phyloP scores from a whole-genome alignment of 2,797 vertebrate genomes.

The Emys orbicularis region DNA sequence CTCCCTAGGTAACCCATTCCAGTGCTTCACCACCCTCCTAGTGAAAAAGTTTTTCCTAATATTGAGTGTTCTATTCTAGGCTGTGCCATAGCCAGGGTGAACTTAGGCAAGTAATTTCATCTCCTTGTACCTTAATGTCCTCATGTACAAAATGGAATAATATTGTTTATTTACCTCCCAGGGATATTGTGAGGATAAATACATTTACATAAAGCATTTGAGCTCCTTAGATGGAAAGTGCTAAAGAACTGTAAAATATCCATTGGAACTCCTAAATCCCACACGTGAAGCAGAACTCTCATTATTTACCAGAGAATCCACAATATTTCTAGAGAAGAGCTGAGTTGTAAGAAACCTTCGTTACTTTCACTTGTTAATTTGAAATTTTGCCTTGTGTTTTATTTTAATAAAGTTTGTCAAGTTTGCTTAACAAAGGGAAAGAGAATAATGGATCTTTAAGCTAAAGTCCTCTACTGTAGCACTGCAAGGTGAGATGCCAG shows the following conservation, averaged over 20 bases:
- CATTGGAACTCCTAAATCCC: not conserved
- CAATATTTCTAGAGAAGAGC: not conserved
- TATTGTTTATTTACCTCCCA: not conserved
- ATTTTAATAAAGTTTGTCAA: not conserved
- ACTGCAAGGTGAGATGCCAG: not conserved
- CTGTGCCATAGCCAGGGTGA: not conserved
- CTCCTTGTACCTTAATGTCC: not conserved
- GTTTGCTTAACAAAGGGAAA: not conserved
- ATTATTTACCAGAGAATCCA: not conserved
- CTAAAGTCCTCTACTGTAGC: not conserved
- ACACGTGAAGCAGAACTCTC: rapidly evolving
- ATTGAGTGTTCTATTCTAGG: not conserved
- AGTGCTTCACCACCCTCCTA: too few species aligned
- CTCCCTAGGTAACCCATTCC: too few species aligned
- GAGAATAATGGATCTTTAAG: not conserved
- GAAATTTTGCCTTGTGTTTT: not conserved
- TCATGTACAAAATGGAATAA: not conserved
- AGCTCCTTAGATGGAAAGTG: not conserved
- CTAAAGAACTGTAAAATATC: not conserved
- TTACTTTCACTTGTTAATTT: not conserved
- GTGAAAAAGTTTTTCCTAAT: too few species aligned
- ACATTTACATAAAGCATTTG: not conserved
- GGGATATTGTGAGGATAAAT: not conserved
- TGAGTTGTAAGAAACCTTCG: not conserved
- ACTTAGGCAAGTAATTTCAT: not conserved